phyloP scores from a whole-genome alignment of 2,113 vertebrate genomes.

The Vidua macroura region DNA sequence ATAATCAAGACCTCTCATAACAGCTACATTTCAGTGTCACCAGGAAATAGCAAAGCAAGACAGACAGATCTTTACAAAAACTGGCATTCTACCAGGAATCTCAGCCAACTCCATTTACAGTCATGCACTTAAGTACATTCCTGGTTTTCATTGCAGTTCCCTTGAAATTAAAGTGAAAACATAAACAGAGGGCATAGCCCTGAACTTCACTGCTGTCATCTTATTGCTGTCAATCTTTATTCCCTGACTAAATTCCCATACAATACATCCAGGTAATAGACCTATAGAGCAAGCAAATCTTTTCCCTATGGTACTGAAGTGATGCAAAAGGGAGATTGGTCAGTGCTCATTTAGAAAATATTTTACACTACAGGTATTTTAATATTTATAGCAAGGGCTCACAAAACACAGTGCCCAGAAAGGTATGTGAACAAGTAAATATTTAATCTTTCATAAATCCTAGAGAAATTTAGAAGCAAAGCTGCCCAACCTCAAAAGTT shows the following conservation, averaged over 20 bases:
- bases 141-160: not conserved
- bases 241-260: not conserved
- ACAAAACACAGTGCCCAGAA: not conserved
- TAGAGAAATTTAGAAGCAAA: not conserved
- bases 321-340: not conserved
- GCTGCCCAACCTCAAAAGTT: slow-evolving; percentile 39
- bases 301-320: not conserved
- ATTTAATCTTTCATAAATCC: not conserved
- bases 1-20: not conserved
- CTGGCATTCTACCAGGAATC: not conserved
- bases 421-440: not conserved
- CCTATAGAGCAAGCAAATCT: not conserved
- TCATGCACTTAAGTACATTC: not conserved
- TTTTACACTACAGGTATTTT: not conserved
- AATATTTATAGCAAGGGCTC: not conserved
- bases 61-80: not conserved
- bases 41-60: not conserved
- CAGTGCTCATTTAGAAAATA: not conserved
- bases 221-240: not conserved
- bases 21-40: not conserved
- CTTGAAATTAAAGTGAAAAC: not conserved
- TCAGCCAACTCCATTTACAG: not conserved
- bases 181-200: not conserved
- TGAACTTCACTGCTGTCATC: not conserved
- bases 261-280: not conserved